Evolutionary conservation across 2,113 vertebrate species (phyloP).

Genomic region (Oryzias woworae): DNA sequence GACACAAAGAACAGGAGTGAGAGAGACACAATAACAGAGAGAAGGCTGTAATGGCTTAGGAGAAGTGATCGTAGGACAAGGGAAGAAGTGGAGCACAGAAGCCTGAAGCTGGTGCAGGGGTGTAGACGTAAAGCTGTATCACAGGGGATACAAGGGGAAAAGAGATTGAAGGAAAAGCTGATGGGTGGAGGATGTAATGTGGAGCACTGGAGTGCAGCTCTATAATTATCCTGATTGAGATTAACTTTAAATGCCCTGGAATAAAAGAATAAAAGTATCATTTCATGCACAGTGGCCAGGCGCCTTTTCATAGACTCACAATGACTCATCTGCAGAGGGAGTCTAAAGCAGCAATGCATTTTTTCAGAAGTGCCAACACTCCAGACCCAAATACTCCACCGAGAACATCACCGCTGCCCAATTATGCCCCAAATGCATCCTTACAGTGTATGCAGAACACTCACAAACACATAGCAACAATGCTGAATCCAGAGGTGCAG

Average conservation of each 20-base stretch:
- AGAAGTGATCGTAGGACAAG: conserved; percentile 19
- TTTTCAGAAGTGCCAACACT: conserved; percentile 43
- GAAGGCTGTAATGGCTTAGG: conserved; percentile 11
- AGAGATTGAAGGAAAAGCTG: conserved; percentile 40
- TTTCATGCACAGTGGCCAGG: conserved; percentile 58
- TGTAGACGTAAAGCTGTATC: conserved; percentile 40
- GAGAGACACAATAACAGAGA: neutral
- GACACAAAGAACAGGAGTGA: conserved; percentile 47
- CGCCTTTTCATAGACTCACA: conserved; percentile 36
- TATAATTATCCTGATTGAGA: conserved; percentile 78
- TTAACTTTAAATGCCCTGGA: conserved; percentile 77
- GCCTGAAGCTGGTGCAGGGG: conserved; percentile 46
- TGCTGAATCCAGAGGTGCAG: conserved; percentile 34
- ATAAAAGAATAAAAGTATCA: conserved; percentile 67
- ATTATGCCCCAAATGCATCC: conserved; percentile 43
- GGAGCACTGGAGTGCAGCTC: conserved; percentile 53
- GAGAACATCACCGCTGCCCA: conserved; percentile 53
- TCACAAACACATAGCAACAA: conserved; percentile 18
- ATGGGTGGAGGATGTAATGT: conserved; percentile 35
- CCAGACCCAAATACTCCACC: conserved; percentile 46
- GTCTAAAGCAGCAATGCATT: conserved; percentile 52
- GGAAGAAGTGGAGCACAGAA: conserved; percentile 40
- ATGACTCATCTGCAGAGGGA: conserved; percentile 65
- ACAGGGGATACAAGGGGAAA: conserved; percentile 31
- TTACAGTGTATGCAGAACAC: conserved; percentile 25